Evolutionary conservation across 2,888 invertebrate species (phyloP), one percentile per base, ranked within the genome.

Genomic region (Dicyrtoma fusca): DNA sequence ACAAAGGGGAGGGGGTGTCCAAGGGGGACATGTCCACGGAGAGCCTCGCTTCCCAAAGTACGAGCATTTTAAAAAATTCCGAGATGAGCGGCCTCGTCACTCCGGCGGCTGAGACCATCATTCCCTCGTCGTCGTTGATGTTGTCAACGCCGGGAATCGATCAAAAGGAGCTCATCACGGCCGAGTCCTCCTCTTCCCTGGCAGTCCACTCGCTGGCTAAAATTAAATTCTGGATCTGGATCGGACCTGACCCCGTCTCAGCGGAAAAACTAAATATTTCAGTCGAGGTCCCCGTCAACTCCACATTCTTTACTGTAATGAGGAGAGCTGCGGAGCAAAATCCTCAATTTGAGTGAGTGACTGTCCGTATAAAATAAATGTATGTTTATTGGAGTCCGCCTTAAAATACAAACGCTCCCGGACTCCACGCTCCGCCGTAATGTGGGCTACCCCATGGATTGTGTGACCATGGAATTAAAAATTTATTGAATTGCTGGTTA

Each of bases 181-280:
- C 11, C n/a, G 81, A 81, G 19, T 81, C 78, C 8, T 79, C 44
- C n/a, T 25, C 21, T 19, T 11, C 57, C 17, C 17, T 71, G 76
- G 65, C 75, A 74, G 26, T 72, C 72, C 19, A 72, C 69, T n/a
- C 71, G 74, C 62, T 73, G 72, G 75, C 92, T 0, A 90, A 91
- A 23, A 89, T 92, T 81, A 90, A 90, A 0, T 94, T 94, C 84
- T 92, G 93, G 0, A 87, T 94, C 42, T 94, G 94, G 94, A 91
- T 94, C 42, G 94, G 93, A 75, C 91, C 91, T 76, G 92, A 93
- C 83, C 81, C 81, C 25, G 89, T 92, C 69, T 91, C 91, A 57
- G 79, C 81, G 21, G 91, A 92, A 82, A 91, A 91, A 82, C 19
- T 21, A 17, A 92, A 92, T 14, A 86, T 92, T 72, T 89, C 88